These are phyloP conservation scores for Pholis gunnellus DNA, from an alignment of 2,113 vertebrate species.

Conservation along the genomic window DNA sequence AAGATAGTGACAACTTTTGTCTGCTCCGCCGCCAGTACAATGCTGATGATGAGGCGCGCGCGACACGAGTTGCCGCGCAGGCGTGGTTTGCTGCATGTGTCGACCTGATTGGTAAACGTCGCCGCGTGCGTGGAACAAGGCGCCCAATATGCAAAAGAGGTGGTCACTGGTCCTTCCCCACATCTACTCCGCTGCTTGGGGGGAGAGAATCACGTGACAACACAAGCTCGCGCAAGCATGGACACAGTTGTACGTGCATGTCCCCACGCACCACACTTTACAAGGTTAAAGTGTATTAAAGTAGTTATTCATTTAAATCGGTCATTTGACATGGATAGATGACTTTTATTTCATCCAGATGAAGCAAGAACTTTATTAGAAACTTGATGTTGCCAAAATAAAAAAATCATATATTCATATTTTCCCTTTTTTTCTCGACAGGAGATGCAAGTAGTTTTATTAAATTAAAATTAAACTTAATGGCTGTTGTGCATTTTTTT, in stretches of 20 bases:
- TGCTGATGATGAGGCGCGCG: constrained; percentile 36
- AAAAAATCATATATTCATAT: too few relatives aligned
- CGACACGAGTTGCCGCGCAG: constrained; percentile 69
- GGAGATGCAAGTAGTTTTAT: background rate
- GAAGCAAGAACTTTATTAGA: too few relatives aligned
- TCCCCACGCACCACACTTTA: background rate
- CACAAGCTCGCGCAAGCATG: background rate
- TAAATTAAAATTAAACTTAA: background rate
- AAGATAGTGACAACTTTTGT: background rate
- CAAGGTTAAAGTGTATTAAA: background rate
- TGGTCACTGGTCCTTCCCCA: background rate
- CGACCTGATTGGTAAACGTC: constrained; percentile 65
- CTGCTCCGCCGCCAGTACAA: background rate
- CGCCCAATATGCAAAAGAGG: constrained; percentile 63
- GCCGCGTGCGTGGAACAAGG: constrained; percentile 1
- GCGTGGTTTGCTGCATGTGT: constrained; percentile 40
- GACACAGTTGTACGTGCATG: background rate
- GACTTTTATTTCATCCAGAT: background rate
- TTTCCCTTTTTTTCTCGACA: background rate
- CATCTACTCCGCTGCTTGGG: background rate
- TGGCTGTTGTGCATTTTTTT: background rate
- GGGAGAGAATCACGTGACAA: background rate
- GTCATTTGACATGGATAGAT: background rate
- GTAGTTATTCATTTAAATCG: background rate
- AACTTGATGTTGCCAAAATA: too few relatives aligned